These are phyloP conservation scores for Schrankia costaestrigalis DNA, from an alignment of 2,888 invertebrate genomes.

Conservation along the genomic window DNA sequence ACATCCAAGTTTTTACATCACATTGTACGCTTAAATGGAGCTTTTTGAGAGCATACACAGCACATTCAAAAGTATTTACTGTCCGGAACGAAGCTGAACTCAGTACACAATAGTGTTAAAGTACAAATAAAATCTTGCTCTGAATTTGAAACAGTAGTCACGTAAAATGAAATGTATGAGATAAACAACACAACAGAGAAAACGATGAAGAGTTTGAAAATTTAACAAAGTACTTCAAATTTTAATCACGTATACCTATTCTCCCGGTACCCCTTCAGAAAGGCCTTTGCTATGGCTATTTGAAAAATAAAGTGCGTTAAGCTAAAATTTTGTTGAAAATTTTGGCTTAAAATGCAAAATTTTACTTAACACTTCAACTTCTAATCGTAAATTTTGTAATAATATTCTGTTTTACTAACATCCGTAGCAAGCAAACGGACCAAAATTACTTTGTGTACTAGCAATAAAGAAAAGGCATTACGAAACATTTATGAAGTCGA, in stretches of 20 bases:
- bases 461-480: background rate
- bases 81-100: too few species aligned
- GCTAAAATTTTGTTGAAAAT: background rate
- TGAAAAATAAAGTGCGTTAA: slow-evolving; percentile 6
- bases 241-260: slow-evolving; percentile 9
- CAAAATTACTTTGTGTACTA: slow-evolving; percentile 4
- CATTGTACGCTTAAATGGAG: too few species aligned
- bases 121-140: too few species aligned
- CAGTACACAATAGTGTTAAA: too few species aligned
- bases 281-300: slow-evolving; percentile 6
- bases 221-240: slow-evolving; percentile 4
- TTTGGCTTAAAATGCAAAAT: slow-evolving; percentile 1
- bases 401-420: slow-evolving; percentile 1
- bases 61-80: too few species aligned
- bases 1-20: too few species aligned
- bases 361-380: slow-evolving; percentile 3
- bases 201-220: slow-evolving; percentile 3
- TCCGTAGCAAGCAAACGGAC: background rate
- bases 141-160: background rate
- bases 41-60: too few species aligned
- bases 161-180: background rate
- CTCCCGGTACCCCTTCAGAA: slow-evolving; percentile 3
- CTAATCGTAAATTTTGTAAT: slow-evolving; percentile 1
- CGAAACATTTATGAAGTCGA: background rate
- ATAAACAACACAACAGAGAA: background rate